Evolutionary conservation across 1,140 invertebrate genomes (phyloP).

Genomic region (Drosophila suzukii): DNA sequence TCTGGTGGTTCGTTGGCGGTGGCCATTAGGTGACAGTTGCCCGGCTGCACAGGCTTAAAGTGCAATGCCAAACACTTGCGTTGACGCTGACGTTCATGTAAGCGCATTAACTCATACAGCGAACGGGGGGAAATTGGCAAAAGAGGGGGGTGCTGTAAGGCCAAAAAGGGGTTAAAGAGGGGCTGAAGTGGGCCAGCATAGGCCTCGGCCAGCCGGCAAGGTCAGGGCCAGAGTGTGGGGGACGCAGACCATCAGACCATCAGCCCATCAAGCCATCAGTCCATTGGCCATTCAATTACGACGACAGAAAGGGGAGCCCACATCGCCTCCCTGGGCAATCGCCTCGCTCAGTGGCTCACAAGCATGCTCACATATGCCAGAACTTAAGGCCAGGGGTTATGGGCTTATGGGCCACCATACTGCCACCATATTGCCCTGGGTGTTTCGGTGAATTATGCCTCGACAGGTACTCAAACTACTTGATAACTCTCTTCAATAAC

Average conservation of each 20-base stretch:
- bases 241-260: background rate
- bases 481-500: background rate
- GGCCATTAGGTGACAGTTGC: constrained; percentile 72
- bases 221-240: constrained; percentile 20
- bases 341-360: constrained; percentile 2
- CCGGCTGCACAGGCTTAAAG: constrained; percentile 67
- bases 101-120: constrained; percentile 69
- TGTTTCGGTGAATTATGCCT: background rate
- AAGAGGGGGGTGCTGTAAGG: too few species aligned
- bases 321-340: background rate
- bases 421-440: background rate
- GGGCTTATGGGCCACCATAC: background rate
- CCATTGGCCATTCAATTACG: constrained; percentile 48
- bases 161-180: background rate
- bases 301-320: background rate
- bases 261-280: constrained; percentile 2
- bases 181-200: background rate
- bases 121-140: constrained; percentile 7
- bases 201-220: constrained; percentile 20
- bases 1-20: constrained; percentile 16
- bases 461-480: background rate
- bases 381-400: background rate
- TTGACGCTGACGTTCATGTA: constrained; percentile 55
- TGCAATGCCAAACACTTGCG: constrained; percentile 76
- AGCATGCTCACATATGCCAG: constrained; percentile 7